Evolutionary conservation across 2,888 invertebrate genomes (phyloP), one percentile per base, ranked within the genome.

Genomic region (Epirrhoe alternata): DNA sequence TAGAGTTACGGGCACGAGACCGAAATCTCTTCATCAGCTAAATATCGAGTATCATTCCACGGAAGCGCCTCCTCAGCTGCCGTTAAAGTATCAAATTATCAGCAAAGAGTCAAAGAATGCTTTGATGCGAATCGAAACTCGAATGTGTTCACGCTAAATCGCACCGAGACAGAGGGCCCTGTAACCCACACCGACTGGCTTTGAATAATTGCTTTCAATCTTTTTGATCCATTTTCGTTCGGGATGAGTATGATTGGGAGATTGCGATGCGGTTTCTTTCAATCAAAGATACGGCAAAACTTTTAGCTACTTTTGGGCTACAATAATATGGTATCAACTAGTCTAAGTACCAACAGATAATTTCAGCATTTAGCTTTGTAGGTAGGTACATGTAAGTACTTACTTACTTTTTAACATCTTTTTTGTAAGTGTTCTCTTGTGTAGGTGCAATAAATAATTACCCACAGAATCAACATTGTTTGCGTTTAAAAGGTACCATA

Each of bases 31-130:
- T 83, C 85, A 84, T 88, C 90, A 90, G 90, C 88, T 90, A 92
- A 92, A 90, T 86, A 90, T 92, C 90, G 71, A 70, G 86, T 92
- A 89, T 84, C 81, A 88, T 83, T 86, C 85, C 81, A 87, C 91
- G 90, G 92, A 90, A 92, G 91, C 92, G 92, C 91, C 92, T 62
- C 72, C 90, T 88, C 92, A 91, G 92, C 86, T 81, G 79, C 64
- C 24, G 24, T 24, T 66, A 71, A 70, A 79, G 86, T 91, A 89
- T 92, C 91, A 79, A 86, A 86, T 92, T 76, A 80, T 76, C 78
- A 84, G 87, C 86, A 24, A 60, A 87, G 87, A 89, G 65, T 66
- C 61, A 66, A 62, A 86, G 88, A 85, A 86, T 86, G 84, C 85
- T 75, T 88, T 90, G 89, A 86, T 86, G 86, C 83, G 86, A 89